Base-by-base conservation (phyloP, 2,888 invertebrate species). In the Nomada ruficornis region DNA sequence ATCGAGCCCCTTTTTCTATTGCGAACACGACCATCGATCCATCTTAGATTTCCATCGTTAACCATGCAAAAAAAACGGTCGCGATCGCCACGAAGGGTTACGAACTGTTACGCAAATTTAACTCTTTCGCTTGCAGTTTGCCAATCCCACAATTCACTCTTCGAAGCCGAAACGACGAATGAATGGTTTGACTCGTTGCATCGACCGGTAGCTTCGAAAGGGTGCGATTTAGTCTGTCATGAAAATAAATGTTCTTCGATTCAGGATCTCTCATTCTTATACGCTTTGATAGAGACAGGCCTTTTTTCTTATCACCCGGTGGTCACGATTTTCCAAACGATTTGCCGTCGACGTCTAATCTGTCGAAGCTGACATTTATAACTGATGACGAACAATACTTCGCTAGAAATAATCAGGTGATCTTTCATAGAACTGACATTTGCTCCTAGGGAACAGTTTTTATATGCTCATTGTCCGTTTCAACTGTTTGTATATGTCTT, bases 341-440 rank as follows among this genome's bases (percentile, higher is more conserved):
- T 55, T 74, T 68, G 44, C 71, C 54, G 64, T 60, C 54, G n/a
- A 54, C 65, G 54, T 55, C 69, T 67, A 73, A 80, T 75, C 44
- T 54, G 76, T 76, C 73, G 73, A 29, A 9, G 70, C 71, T 87
- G 75, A 77, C 80, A 87, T 81, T 78, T 77, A 60, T 86, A 74
- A 82, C 15, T 11, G 65, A 55, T 50, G 79, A 81, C 26, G 77
- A 87, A 77, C 64, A 69, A 86, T 74, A 36, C 42, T 11, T 26
- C 11, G 29, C 36, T 36, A 3, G 44, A 10, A 54, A 50, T 71
- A 80, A 82, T 76, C 82, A 29, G 71, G 71, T 72, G 82, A 82
- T 80, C 81, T 72, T 68, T 71, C 47, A 23, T 52, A 18, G 44
- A 50, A 67, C 63, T 76, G 82, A 69, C 81, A 81, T 81, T 82